Conservation (phyloP, 1,140 invertebrate genomes). For the Diorhabda elongata region DNA sequence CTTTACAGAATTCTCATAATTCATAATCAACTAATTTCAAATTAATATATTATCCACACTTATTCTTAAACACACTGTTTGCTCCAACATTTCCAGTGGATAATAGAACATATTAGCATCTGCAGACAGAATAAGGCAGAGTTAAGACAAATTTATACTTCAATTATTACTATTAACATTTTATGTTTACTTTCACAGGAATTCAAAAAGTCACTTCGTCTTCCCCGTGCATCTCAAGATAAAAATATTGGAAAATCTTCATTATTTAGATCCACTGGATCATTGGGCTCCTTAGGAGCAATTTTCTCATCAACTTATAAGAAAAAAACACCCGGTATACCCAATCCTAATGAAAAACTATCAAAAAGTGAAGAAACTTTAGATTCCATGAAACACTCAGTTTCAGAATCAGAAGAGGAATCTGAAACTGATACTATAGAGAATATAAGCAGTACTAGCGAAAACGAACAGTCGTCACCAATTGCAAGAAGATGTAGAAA, state of each 20-base stretch:
- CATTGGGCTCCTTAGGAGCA: constrained; percentile 52
- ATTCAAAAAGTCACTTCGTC: constrained; percentile 55
- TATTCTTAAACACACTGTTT: no score
- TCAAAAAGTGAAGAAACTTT: constrained; percentile 41
- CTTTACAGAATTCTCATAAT: no score
- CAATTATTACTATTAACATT: not conserved
- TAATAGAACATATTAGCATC: no score
- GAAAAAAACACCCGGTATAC: constrained; percentile 31
- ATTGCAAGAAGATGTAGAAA: constrained; percentile 16
- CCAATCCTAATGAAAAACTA: constrained; percentile 23
- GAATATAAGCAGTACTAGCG: constrained; percentile 15
- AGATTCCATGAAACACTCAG: constrained; percentile 34
- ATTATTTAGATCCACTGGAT: constrained; percentile 51
- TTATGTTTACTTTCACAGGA: constrained; percentile 47
- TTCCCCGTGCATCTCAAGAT: constrained; percentile 50
- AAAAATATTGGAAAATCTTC: constrained; percentile 48
- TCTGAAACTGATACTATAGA: constrained; percentile 21
- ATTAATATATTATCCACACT: not conserved
- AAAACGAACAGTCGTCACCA: constrained; percentile 23
- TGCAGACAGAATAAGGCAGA: no score
- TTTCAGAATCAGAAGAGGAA: constrained; percentile 28
- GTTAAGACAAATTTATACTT: not conserved
- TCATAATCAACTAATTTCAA: constrained; percentile 5
- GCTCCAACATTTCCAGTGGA: no score
- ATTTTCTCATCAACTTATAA: constrained; percentile 45